Conservation (phyloP, 1,140 invertebrate genomes). For the Metaphire vulgaris region DNA sequence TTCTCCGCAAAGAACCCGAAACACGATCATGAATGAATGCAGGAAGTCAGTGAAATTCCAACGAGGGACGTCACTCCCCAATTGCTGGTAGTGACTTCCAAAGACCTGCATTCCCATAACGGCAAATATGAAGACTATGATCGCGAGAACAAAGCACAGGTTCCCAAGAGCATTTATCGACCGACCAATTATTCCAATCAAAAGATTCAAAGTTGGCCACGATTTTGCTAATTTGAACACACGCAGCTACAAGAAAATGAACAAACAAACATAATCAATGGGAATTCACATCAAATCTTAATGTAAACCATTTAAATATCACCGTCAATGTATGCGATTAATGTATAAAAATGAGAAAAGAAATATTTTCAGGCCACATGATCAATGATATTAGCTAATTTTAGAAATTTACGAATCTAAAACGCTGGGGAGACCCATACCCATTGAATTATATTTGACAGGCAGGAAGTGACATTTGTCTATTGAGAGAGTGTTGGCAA, state of each 20-base stretch:
- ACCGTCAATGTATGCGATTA: not conserved
- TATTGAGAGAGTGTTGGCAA: too few relatives aligned
- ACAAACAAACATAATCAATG: not conserved
- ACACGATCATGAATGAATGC: constrained; percentile 98
- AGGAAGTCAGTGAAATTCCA: constrained; percentile 98
- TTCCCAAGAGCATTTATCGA: constrained; percentile 95
- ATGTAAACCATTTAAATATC: not conserved
- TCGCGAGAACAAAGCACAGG: constrained; percentile 89
- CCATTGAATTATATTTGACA: too few relatives aligned
- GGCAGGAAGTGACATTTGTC: too few relatives aligned
- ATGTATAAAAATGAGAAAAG: not conserved
- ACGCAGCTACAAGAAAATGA: constrained; percentile 58
- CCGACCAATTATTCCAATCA: constrained; percentile 96
- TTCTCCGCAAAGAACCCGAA: constrained; percentile 93
- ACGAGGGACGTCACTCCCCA: constrained; percentile 38
- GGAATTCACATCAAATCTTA: not conserved
- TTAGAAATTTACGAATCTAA: too few relatives aligned
- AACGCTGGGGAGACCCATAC: too few relatives aligned
- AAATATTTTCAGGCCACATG: too few relatives aligned
- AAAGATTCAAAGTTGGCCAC: constrained; percentile 93
- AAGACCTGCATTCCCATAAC: constrained; percentile 98
- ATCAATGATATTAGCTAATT: too few relatives aligned
- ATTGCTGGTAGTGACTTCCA: constrained; percentile 72
- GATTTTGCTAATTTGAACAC: constrained; percentile 99
- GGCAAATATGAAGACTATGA: constrained; percentile 98